Percentiles rank a stretch among this genome's conserved stretches.
phyloP scores from a whole-genome alignment of 1,140 invertebrate species.

The Sogatella furcifera region DNA sequence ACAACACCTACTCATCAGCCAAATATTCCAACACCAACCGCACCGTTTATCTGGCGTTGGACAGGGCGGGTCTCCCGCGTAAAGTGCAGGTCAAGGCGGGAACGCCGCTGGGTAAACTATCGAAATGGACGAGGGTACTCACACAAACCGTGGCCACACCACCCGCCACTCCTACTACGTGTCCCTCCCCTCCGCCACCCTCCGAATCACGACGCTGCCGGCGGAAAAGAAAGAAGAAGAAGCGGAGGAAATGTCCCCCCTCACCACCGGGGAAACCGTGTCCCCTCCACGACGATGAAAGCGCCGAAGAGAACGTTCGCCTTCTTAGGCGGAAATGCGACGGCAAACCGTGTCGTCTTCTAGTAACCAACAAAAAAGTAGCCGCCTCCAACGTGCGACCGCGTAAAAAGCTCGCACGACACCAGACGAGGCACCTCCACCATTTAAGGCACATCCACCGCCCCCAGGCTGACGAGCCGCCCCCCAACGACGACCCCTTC shows the following conservation, averaged over 20 bases:
- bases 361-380: not conserved
- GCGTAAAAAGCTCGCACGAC: not conserved
- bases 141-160: conserved; percentile 42
- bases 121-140: conserved; percentile 54
- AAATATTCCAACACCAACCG: conserved; percentile 57
- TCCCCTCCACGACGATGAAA: not conserved
- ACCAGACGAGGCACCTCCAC: conserved; percentile 9
- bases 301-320: conserved; percentile 7
- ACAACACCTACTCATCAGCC: conserved; percentile 72
- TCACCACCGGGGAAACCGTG: not conserved
- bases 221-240: conserved; percentile 4
- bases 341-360: conserved; percentile 7
- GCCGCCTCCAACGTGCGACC: not conserved
- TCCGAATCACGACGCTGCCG: not conserved
- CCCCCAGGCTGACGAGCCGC: conserved; percentile 2
- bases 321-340: conserved; percentile 10
- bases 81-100: conserved; percentile 52
- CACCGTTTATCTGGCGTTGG: conserved; percentile 63
- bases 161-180: conserved; percentile 14
- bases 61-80: conserved; percentile 53
- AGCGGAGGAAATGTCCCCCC: not conserved
- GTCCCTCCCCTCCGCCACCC: conserved; percentile 9
- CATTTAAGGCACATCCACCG: not conserved
- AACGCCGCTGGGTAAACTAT: conserved; percentile 56
- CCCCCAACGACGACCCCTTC: not conserved